Conservation (phyloP, 2,797 vertebrate species). For the Cynodonichthys magdalenae region DNA sequence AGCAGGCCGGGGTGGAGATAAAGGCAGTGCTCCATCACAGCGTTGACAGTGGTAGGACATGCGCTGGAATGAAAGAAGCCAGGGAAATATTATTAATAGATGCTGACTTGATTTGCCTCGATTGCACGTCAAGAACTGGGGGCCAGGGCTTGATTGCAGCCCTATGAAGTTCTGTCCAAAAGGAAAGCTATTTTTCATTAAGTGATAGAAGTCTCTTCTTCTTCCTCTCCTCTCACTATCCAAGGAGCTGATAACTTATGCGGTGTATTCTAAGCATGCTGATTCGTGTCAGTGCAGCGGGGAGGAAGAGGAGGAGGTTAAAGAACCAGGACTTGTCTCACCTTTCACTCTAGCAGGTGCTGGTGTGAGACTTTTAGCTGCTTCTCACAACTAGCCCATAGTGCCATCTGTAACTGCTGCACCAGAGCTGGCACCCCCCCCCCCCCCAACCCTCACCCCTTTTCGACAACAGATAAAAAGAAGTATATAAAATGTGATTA, state of each 20-base stretch:
- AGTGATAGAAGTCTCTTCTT: conserved; percentile 95
- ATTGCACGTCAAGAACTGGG: conserved; percentile 94
- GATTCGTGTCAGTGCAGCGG: conserved; percentile 93
- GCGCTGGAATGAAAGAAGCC: conserved; percentile 98
- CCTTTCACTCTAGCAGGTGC: conserved; percentile 75
- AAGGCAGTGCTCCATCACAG: conserved; percentile 99
- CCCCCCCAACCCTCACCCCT: conserved; percentile 10
- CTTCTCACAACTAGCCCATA: conserved; percentile 63
- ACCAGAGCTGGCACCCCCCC: conserved; percentile 22
- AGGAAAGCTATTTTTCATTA: conserved; percentile 99
- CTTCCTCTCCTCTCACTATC: conserved; percentile 83
- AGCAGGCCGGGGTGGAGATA: conserved; percentile 98
- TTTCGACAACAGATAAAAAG: conserved; percentile 63
- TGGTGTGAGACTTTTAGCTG: conserved; percentile 58
- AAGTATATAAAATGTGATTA: conserved; percentile 76
- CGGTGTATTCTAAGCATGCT: conserved; percentile 98
- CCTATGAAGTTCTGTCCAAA: conserved; percentile 99
- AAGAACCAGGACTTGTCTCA: conserved; percentile 68
- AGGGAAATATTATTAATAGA: conserved; percentile 99
- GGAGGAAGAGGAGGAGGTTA: conserved; percentile 65
- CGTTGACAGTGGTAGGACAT: conserved; percentile 98
- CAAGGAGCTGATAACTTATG: conserved; percentile 99
- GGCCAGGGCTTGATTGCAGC: conserved; percentile 94
- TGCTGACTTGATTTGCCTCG: conserved; percentile 99
- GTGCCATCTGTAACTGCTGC: conserved; percentile 57